Conservation (phyloP, 2,113 vertebrate species). For the Platysternon megacephalum region DNA sequence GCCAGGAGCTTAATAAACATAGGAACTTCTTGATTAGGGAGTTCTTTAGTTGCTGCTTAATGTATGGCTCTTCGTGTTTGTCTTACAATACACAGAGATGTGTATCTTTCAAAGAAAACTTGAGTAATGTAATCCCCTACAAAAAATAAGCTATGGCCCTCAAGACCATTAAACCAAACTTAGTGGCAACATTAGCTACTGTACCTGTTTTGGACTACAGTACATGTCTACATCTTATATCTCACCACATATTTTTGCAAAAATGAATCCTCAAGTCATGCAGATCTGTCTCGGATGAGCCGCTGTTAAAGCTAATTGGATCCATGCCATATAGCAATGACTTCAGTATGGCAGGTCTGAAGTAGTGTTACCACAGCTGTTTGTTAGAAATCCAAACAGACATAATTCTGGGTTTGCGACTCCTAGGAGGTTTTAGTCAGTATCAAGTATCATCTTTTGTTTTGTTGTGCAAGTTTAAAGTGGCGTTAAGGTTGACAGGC, state of each 20-base stretch:
- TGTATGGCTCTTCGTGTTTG: neutral
- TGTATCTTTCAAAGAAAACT: neutral
- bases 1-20: neutral
- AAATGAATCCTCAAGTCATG: neutral
- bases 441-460: neutral
- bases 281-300: neutral
- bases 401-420: neutral
- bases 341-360: neutral
- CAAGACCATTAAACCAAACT: neutral
- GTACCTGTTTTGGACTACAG: neutral
- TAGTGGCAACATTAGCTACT: neutral
- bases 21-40: neutral
- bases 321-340: neutral
- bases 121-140: neutral
- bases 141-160: neutral
- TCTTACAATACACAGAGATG: accelerated
- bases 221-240: neutral
- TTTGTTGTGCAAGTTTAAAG: neutral
- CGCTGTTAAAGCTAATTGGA: neutral
- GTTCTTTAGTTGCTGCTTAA: neutral
- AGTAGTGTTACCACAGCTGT: neutral
- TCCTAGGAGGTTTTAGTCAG: neutral
- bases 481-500: neutral
- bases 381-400: conserved; percentile 27
- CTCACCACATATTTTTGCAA: neutral